A percentile compares a stretch with the other conserved stretches of the same genome.
These are phyloP conservation scores for Parotia lawesii DNA, from an alignment of 2,113 vertebrate genomes.

Conservation along the genomic window DNA sequence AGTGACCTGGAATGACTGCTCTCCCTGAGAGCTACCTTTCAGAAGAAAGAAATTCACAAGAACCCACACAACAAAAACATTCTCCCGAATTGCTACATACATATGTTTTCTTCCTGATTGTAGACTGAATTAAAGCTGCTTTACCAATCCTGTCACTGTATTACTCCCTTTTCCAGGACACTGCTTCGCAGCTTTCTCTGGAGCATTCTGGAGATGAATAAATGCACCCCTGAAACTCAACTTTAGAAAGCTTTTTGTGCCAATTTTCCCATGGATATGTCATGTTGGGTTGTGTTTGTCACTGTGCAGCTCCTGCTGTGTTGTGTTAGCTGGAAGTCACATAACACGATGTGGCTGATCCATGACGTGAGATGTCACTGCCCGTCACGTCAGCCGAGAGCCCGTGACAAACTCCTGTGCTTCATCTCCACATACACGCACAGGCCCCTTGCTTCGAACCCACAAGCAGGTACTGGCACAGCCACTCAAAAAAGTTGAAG, in stretches of 20 bases:
- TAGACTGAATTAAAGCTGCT: neutral
- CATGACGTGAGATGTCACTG: conserved; percentile 37
- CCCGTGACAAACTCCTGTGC: neutral
- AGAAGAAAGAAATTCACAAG: neutral
- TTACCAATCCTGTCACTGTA: neutral
- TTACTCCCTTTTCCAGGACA: neutral
- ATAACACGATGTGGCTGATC: conserved; percentile 37
- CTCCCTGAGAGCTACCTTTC: neutral
- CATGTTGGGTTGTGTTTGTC: conserved; percentile 36
- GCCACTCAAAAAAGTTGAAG: neutral
- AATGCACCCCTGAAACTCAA: conserved; percentile 20
- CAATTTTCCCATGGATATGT: conserved; percentile 9
- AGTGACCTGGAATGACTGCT: conserved; percentile 33
- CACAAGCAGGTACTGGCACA: neutral
- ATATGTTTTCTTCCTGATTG: neutral
- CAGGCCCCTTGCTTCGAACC: neutral
- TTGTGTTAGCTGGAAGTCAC: conserved; percentile 8
- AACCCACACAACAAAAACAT: neutral
- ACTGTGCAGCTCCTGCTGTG: neutral
- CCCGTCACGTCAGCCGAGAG: conserved; percentile 24
- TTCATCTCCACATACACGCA: neutral
- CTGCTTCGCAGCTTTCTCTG: neutral
- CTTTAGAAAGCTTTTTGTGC: neutral
- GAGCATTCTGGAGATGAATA: neutral
- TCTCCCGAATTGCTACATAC: neutral